Conservation (phyloP, 2,888 invertebrate genomes). For the Phymatocera aterrima region DNA sequence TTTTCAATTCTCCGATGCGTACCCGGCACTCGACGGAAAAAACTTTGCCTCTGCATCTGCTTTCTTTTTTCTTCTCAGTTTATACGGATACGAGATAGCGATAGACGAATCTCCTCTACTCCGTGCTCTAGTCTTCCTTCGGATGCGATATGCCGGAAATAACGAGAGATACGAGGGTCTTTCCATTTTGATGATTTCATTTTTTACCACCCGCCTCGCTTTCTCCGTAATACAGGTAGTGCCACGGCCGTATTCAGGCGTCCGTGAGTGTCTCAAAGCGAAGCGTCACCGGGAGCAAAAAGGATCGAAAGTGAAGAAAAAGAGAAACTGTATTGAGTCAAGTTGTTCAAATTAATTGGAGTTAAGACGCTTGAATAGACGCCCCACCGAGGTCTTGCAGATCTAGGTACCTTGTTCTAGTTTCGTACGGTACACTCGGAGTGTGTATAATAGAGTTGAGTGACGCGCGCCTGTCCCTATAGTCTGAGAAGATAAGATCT, state of each 20-base stretch:
- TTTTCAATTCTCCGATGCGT: slow-evolving; percentile 21
- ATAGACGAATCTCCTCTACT: background rate
- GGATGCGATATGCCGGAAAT: background rate
- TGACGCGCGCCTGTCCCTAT: background rate
- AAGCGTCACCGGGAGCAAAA: no score
- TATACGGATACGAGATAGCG: background rate
- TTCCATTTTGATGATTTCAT: slow-evolving; percentile 11
- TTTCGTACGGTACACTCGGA: background rate
- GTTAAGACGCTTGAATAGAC: background rate
- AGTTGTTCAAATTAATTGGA: slow-evolving; percentile 9
- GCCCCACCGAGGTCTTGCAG: background rate
- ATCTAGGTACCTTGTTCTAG: background rate
- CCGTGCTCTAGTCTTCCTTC: background rate
- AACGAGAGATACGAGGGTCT: slow-evolving; percentile 17
- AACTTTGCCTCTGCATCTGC: background rate
- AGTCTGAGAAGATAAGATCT: slow-evolving; percentile 30
- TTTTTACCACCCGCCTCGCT: background rate
- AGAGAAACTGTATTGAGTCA: background rate
- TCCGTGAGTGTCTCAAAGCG: no score
- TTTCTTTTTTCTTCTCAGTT: background rate
- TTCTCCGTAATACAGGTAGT: no score
- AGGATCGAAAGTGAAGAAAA: background rate
- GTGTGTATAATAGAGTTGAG: background rate
- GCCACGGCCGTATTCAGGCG: no score
- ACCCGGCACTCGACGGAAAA: background rate